Conservation (phyloP, 37 sponge, comb jelly and placozoan genomes). For the Eunapius fragilis region DNA sequence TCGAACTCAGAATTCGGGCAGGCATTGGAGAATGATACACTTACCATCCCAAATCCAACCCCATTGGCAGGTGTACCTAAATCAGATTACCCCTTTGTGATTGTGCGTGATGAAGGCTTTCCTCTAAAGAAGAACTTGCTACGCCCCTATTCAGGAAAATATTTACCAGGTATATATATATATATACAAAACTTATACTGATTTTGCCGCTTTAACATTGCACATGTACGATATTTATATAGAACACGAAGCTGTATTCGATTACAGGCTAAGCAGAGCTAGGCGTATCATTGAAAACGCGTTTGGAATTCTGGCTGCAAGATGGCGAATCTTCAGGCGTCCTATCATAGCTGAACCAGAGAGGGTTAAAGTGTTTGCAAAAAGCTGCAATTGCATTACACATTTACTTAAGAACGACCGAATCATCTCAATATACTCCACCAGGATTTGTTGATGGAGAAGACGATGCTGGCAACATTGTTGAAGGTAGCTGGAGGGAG, state of each 20-base stretch:
- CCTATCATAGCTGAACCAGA: constrained; percentile 48
- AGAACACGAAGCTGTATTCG: constrained; percentile 19
- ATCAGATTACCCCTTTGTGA: constrained; percentile 1
- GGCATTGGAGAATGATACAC: constrained; percentile 17
- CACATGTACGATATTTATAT: neutral
- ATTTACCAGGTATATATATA: constrained; percentile 10
- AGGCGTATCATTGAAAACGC: constrained; percentile 45
- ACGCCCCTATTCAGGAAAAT: constrained; percentile 41
- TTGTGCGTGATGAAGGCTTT: constrained; percentile 45
- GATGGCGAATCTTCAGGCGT: constrained; percentile 33
- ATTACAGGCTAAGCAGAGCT: constrained; percentile 30
- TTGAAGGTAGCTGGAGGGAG: constrained; percentile 35
- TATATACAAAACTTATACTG: neutral
- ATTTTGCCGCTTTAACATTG: neutral
- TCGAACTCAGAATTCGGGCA: constrained; percentile 43
- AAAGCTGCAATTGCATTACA: constrained; percentile 43
- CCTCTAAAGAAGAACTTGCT: constrained; percentile 22
- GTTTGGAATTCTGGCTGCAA: constrained; percentile 51
- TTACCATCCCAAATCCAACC: constrained; percentile 18
- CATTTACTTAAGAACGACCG: constrained; percentile 32
- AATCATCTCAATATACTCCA: constrained; percentile 20
- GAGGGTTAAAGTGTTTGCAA: constrained; percentile 23
- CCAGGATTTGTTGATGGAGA: constrained; percentile 49
- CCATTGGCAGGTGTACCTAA: constrained; percentile 12
- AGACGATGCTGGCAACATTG: constrained; percentile 37